Conservation (phyloP, 2,888 invertebrate genomes). For the Drosophila testacea region DNA sequence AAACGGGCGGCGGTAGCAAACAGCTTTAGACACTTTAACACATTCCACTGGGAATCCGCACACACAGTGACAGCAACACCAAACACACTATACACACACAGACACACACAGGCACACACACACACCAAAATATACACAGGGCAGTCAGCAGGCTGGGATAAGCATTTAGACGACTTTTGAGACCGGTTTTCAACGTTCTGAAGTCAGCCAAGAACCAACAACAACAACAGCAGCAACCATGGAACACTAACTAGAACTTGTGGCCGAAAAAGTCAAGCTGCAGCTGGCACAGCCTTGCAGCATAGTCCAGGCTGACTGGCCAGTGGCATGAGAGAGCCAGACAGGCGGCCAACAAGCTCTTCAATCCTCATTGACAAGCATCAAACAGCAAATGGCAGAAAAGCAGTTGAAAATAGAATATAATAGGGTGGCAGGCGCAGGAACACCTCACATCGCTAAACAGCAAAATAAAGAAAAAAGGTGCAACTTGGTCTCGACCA, state of each 20-base stretch:
- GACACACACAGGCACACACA: no score
- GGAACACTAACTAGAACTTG: slow-evolving; percentile 51
- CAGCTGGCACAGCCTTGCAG: slow-evolving; percentile 34
- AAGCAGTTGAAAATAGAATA: background rate
- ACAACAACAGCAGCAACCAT: slow-evolving; percentile 28
- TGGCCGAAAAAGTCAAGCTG: slow-evolving; percentile 48
- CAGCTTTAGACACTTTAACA: slow-evolving; percentile 77
- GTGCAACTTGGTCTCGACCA: no score
- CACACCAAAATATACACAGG: background rate
- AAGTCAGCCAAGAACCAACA: slow-evolving; percentile 29
- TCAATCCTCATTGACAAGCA: slow-evolving; percentile 53
- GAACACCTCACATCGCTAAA: background rate
- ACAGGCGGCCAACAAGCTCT: slow-evolving; percentile 34
- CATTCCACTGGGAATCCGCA: slow-evolving; percentile 71
- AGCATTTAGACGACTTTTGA: slow-evolving; percentile 68
- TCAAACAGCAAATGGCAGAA: slow-evolving; percentile 27
- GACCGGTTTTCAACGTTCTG: slow-evolving; percentile 68
- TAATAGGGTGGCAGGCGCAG: background rate
- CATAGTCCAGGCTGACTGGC: background rate
- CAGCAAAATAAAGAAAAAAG: no score
- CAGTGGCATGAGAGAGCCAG: slow-evolving; percentile 12
- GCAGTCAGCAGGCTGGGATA: slow-evolving; percentile 52
- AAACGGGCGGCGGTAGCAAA: slow-evolving; percentile 53
- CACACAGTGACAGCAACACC: slow-evolving; percentile 8
- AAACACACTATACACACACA: no score